phyloP scores from a whole-genome alignment of 2,113 vertebrate genomes.

The Alethe castanea region DNA sequence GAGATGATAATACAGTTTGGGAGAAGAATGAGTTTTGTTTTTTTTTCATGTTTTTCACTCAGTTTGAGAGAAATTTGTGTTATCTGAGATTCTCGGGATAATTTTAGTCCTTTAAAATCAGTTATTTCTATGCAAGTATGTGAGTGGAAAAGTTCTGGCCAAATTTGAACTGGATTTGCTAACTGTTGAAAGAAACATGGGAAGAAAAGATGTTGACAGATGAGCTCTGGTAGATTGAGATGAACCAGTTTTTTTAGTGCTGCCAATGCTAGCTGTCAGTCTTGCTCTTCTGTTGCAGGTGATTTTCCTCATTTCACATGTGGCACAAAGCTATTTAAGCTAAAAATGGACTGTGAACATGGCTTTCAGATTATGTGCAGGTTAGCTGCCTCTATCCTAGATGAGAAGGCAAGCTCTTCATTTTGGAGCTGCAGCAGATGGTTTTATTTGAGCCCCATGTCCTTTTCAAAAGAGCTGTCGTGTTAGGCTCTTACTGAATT shows the following conservation, averaged over 20 bases:
- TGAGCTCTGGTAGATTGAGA: not conserved
- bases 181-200: not conserved
- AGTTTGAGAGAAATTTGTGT: not conserved
- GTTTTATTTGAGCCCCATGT: slow-evolving; percentile 25
- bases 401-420: not conserved
- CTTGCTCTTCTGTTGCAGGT: not conserved
- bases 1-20: not conserved
- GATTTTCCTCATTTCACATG: not conserved
- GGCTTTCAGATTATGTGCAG: not conserved
- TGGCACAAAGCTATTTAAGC: not conserved
- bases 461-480: slow-evolving; percentile 13
- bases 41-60: not conserved
- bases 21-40: not conserved
- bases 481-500: slow-evolving; percentile 11
- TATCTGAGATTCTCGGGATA: not conserved
- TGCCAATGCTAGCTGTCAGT: not conserved
- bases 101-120: not conserved
- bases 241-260: not conserved
- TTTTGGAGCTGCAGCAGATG: slow-evolving; percentile 29
- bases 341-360: not conserved
- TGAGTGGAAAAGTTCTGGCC: not conserved
- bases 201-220: not conserved
- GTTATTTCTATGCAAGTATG: not conserved
- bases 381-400: not conserved
- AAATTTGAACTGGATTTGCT: not conserved